Conservation (phyloP, 2,113 vertebrate species). For the Progne subis region DNA sequence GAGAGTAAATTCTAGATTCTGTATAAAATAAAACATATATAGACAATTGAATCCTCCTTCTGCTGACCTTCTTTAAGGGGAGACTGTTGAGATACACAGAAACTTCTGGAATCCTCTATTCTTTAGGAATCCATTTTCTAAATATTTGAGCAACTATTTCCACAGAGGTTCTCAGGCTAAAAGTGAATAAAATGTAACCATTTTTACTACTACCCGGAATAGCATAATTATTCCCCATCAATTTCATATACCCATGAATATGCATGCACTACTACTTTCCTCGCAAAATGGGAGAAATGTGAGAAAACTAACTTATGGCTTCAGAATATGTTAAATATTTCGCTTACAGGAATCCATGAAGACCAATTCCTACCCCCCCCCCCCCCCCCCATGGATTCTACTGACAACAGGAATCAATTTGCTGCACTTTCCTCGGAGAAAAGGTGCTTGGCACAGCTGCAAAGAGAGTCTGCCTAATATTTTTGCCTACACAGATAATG, state of each 20-base stretch:
- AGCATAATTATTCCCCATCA: constrained; percentile 17
- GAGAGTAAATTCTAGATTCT: neutral
- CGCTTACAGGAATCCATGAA: neutral
- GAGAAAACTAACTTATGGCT: constrained; percentile 39
- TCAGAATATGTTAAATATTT: constrained; percentile 21
- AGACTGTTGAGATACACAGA: neutral
- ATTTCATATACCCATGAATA: constrained; percentile 38
- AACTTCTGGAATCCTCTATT: neutral
- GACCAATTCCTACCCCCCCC: accelerated
- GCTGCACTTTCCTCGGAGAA: neutral
- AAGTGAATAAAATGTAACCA: constrained; percentile 1
- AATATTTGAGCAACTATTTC: neutral
- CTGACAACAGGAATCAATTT: neutral
- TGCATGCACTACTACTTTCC: neutral
- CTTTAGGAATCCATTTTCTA: neutral
- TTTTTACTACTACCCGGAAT: neutral
- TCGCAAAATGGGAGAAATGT: neutral
- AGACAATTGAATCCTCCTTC: neutral
- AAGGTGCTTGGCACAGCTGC: neutral
- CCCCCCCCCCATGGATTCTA: neutral
- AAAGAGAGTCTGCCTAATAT: neutral
- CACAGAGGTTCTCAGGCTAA: neutral
- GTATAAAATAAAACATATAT: neutral
- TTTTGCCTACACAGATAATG: neutral
- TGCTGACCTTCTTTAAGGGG: neutral